Conservation (phyloP, 1,140 invertebrate genomes). For the Drosophila obscura region DNA sequence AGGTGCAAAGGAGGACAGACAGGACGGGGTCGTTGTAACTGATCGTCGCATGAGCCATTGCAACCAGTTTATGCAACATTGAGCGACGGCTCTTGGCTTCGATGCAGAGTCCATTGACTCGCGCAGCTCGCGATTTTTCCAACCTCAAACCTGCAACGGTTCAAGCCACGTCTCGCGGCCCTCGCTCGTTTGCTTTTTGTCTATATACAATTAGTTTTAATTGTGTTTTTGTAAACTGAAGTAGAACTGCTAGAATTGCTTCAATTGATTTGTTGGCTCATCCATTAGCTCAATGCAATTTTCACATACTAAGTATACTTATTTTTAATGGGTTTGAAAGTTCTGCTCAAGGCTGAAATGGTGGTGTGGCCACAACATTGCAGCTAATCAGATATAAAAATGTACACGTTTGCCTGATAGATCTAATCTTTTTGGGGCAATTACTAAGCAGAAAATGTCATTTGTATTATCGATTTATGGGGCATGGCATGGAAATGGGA, state of each 20-base stretch:
- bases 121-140: slow-evolving; percentile 17
- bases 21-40: slow-evolving; percentile 48
- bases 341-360: neutral
- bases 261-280: slow-evolving; percentile 29
- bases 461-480: slow-evolving; percentile 25
- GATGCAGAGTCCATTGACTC: slow-evolving; percentile 59
- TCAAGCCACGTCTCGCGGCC: slow-evolving; percentile 1
- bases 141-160: slow-evolving; percentile 5
- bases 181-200: neutral
- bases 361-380: no score
- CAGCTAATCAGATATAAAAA: neutral
- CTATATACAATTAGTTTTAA: neutral
- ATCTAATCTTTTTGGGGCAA: slow-evolving; percentile 38
- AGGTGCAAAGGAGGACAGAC: no score
- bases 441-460: slow-evolving; percentile 28
- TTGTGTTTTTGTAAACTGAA: neutral
- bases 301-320: neutral
- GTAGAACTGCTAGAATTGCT: neutral
- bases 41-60: slow-evolving; percentile 28
- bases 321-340: neutral
- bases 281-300: neutral
- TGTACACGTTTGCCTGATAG: slow-evolving; percentile 3
- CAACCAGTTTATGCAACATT: slow-evolving; percentile 72
- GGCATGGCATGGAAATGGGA: neutral
- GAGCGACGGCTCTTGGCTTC: slow-evolving; percentile 26